Evolutionary conservation across 1,140 invertebrate genomes (phyloP), one percentile per base, ranked within the genome.

Genomic region (Zaprionus gabonicus): DNA sequence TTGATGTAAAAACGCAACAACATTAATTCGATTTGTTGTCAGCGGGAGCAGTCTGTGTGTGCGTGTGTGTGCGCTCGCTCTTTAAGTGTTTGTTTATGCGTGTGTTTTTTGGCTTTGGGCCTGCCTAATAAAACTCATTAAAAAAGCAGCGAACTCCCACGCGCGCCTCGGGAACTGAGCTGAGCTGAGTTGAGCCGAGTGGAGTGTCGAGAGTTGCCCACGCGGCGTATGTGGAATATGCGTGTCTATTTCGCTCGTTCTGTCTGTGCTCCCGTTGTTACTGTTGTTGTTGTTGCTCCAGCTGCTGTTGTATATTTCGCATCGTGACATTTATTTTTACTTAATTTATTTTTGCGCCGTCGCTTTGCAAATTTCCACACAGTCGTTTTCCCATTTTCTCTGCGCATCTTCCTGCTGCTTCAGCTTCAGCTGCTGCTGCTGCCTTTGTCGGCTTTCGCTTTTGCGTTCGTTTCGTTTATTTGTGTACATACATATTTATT

Each of bases 271-370:
- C 20, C 20, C 20, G 0, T 20, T 34, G 28, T 31, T 31, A 1
- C 34, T n/a, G 10, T 55, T 58, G 31, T 38, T 31, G 15, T 53
- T 53, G 46, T 46, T 56, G 15, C 53, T 57, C 67, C 62, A 23
- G 49, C 56, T 56, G 17, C 53, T 57, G 67, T 56, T 34, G 53
- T 80, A 74, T 72, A 67, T 70, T 74, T 72, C 64, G 58, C 64
- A 73, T 77, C 70, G 80, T 78, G 86, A 80, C 86, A 90, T 90
- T 90, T 91, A 90, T 90, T 91, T 90, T 82, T 90, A 90, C 79
- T 91, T 90, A 90, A 91, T 90, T 90, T 91, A 91, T 91, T 90
- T 90, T 91, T 91, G 84, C 84, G 85, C 84, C 83, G 84, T 80
- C 85, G 84, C 83, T 76, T 79, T 71, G 62, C 77, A 79, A 79